phyloP scores from a whole-genome alignment of 2,113 vertebrate species.

The Eretmochelys imbricata region DNA sequence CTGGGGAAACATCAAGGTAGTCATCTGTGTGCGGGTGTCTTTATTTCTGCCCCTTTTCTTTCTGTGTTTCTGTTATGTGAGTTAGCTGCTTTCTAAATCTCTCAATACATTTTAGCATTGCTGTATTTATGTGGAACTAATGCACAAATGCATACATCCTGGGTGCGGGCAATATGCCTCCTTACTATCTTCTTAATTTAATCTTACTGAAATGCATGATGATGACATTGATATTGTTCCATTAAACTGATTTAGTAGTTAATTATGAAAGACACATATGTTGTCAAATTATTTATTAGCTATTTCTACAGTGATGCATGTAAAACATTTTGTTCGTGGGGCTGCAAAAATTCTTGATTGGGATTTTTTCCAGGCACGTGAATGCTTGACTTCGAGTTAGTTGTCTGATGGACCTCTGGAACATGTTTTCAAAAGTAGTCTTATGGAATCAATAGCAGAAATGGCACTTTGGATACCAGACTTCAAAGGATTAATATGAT shows the following conservation, averaged over 20 bases:
- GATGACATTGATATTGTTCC: not conserved
- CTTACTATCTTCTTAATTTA: not conserved
- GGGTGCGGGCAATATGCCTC: not conserved
- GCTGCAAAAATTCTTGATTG: not conserved
- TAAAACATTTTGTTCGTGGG: not conserved
- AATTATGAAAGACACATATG: rapidly evolving
- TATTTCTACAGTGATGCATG: not conserved
- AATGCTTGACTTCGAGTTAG: not conserved
- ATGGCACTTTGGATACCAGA: not conserved
- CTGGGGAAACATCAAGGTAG: not conserved
- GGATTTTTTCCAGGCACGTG: not conserved
- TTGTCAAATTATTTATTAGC: not conserved
- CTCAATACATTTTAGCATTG: not conserved
- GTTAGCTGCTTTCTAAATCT: not conserved
- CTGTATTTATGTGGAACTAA: not conserved
- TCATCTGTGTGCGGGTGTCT: not conserved
- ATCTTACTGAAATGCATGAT: not conserved
- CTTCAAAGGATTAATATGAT: not conserved
- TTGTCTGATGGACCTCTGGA: not conserved
- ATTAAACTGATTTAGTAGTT: not conserved
- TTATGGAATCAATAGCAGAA: not conserved
- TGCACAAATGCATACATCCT: not conserved
- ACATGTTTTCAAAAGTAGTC: not conserved
- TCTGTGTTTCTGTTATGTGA: not conserved
- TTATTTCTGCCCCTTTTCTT: not conserved